Conservation (phyloP, 1,140 invertebrate species). For the Frieseomelitta varia region DNA sequence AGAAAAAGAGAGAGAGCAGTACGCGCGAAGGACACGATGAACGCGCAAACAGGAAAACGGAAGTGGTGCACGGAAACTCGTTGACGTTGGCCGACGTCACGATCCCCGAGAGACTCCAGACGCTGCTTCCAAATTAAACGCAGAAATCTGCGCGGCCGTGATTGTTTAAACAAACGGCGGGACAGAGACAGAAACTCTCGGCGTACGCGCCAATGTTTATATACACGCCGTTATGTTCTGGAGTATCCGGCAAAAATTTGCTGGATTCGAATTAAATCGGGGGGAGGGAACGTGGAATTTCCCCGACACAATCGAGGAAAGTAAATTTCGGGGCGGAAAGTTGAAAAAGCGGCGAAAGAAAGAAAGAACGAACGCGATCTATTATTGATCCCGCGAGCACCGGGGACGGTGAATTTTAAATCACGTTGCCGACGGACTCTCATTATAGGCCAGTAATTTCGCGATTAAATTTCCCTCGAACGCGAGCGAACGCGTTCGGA, state of each 20-base stretch:
- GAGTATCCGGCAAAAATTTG: background rate
- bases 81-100: background rate
- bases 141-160: background rate
- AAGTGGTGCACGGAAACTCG: background rate
- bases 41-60: no score
- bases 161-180: conserved; percentile 17
- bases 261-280: no score
- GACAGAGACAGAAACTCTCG: background rate
- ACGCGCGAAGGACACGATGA: no score
- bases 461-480: background rate
- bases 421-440: no score
- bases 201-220: background rate
- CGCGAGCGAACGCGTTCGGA: background rate
- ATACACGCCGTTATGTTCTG: background rate
- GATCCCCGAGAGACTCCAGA: background rate
- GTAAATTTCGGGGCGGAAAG: background rate
- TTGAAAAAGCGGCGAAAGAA: no score
- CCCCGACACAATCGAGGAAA: background rate
- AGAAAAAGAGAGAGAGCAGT: background rate
- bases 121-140: background rate
- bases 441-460: background rate
- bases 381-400: no score
- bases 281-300: background rate
- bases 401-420: no score
- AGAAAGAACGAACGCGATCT: no score